A percentile compares a stretch with the other conserved stretches of the same genome.
Conservation (phyloP, 2,113 vertebrate genomes). For the Macrotus californicus region DNA sequence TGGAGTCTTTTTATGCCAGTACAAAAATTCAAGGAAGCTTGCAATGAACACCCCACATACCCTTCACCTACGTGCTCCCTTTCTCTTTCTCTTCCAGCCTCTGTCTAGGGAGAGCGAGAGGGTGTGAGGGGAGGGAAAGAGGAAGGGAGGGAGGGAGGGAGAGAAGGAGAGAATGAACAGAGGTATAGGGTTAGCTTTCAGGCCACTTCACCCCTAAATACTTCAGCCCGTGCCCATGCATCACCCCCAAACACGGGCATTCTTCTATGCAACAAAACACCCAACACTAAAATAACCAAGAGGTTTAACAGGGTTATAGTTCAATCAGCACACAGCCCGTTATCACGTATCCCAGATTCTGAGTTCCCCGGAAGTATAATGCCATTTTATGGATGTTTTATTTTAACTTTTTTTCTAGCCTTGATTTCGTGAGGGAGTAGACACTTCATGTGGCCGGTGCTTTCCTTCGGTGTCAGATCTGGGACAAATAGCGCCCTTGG, state of each 20-base stretch:
- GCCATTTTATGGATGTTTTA: background rate
- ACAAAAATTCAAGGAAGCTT: background rate
- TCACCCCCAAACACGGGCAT: background rate
- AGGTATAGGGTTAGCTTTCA: background rate
- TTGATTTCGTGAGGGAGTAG: background rate
- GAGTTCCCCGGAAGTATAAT: background rate
- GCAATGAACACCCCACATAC: background rate
- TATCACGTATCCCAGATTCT: background rate
- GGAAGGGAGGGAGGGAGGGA: background rate
- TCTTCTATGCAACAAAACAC: background rate
- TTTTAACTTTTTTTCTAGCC: background rate
- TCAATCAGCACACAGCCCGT: background rate
- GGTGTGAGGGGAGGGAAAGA: no score
- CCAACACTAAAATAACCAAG: background rate
- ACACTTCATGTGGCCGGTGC: background rate
- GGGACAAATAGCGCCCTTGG: background rate
- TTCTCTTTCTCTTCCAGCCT: background rate
- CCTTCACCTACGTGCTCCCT: background rate
- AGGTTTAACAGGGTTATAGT: background rate
- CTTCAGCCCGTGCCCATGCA: background rate
- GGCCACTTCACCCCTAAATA: background rate
- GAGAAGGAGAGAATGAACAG: background rate
- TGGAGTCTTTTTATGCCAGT: background rate
- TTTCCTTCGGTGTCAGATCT: background rate
- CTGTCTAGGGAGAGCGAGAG: background rate